Evolutionary conservation across 2,797 vertebrate genomes (phyloP), one percentile per base, ranked within the genome.

Genomic region (Echeneis naucrates): DNA sequence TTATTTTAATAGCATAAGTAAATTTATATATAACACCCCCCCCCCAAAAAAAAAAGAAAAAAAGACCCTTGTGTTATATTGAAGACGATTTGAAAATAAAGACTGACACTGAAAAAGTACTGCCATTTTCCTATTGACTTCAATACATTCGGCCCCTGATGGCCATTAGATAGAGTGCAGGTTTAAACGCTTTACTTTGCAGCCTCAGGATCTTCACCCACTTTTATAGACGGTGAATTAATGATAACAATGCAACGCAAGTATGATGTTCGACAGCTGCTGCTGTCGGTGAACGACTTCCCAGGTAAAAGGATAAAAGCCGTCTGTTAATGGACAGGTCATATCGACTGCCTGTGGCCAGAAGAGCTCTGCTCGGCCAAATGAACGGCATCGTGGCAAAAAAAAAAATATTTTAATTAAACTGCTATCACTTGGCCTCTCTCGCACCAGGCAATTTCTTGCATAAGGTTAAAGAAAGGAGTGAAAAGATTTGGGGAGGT

Each of bases 401-500:
- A 74, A 78, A 77, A 78, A 70, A 77, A 37, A 82, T 85, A 74
- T 86, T 88, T 87, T 89, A 88, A 92, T 91, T 91, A 91, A 91
- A 85, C 77, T 62, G 66, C 79, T 82, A 82, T 87, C 87, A 87
- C 77, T 81, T 55, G 14, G 33, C 59, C 61, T 68, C 70, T 58
- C 60, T 66, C 65, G 59, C 45, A 30, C 47, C 59, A 74, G 77
- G 64, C 69, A 69, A 48, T 56, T 47, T 83, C 67, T 72, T 71
- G 17, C 56, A 45, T 56, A 55, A 52, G 67, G 77, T 83, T 78
- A 72, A 72, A 81, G 68, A 54, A 73, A 63, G 51, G 71, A 78
- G 58, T 52, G 53, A 75, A 51, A 10, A 27, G 48, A 58, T 78
- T 56, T 59, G 57, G 68, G 30, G 23, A 58, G n/a, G 70, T 76